Evolutionary conservation across 2,113 vertebrate species (phyloP), one percentile per base, ranked within the genome.

Genomic region (Corythoichthys haematopterus): DNA sequence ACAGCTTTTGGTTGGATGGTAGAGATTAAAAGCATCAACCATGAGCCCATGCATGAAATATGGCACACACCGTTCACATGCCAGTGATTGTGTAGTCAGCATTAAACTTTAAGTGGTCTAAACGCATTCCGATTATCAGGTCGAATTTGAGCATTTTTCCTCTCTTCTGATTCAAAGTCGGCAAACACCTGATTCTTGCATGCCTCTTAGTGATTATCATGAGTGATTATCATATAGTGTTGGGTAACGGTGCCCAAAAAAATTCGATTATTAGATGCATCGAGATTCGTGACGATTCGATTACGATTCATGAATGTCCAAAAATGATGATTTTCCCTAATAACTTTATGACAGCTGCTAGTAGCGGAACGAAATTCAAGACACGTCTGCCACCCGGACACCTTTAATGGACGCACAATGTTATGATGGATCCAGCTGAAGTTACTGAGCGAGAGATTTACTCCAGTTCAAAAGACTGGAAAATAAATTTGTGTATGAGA

Each of bases 31-130:
- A 61, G 60, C 20, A 66, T 64, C 58, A 81, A 67, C 69, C 74
- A 74, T n/a, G 53, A 69, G 51, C 62, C 37, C 78, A 77, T 72
- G 75, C 72, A 53, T 6, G 66, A 66, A 45, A 71, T 47, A 56
- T 50, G 48, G 6, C 37, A 69, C 76, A 77, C 81, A 78, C 79
- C 70, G 40, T 62, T 47, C 13, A 65, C 78, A 78, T 77, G 74
- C 66, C 28, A 63, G 58, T 11, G 16, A 68, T 74, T 84, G 83
- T 85, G 83, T 82, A 87, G 84, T 85, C 81, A 85, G 81, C 58
- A 80, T 36, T 67, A 71, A 11, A 35, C 20, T n/a, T 50, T 50
- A 50, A 50, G 47, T 50, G 12, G 4, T 15, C 3, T 50, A 15
- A 13, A 50, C 47, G 4, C 2, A 50, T 50, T 15, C 13, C 14